Evolutionary conservation across 2,797 vertebrate species (phyloP).

Genomic region (Monodelphis domestica): DNA sequence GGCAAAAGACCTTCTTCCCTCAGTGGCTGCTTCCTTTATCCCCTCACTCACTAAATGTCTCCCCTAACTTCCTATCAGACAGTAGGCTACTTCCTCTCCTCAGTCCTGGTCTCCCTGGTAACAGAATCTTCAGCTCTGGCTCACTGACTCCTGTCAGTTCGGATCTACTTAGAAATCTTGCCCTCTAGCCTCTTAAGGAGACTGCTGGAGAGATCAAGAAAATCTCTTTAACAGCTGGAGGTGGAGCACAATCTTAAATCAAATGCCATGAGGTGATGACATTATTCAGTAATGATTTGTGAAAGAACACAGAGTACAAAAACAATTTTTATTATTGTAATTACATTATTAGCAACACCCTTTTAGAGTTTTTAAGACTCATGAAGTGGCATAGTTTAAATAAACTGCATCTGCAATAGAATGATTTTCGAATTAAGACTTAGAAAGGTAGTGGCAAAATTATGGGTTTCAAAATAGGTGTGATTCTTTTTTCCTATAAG

Average conservation of each 20-base stretch:
- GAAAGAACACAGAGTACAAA: neutral
- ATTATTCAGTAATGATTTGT: slow-evolving; percentile 37
- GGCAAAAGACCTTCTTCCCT: too few relatives aligned
- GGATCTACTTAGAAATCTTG: too few relatives aligned
- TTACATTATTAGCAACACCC: slow-evolving; percentile 20
- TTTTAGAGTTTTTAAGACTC: slow-evolving; percentile 28
- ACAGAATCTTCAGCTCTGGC: too few relatives aligned
- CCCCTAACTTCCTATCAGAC: too few relatives aligned
- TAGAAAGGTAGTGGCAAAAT: slow-evolving; percentile 60
- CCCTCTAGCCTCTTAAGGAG: too few relatives aligned
- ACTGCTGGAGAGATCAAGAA: too few relatives aligned
- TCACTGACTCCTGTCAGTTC: too few relatives aligned
- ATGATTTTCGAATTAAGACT: slow-evolving; percentile 56
- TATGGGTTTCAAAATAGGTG: slow-evolving; percentile 48
- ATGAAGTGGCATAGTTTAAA: slow-evolving; percentile 15
- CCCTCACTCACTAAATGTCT: too few relatives aligned
- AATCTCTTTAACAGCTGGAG: too few relatives aligned
- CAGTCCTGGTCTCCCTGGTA: too few relatives aligned
- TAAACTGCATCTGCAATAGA: slow-evolving; percentile 54
- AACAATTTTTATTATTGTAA: slow-evolving; percentile 34
- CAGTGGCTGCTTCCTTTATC: too few relatives aligned
- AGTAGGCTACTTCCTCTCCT: too few relatives aligned
- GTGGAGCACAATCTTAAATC: neutral
- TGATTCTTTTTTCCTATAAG: slow-evolving; percentile 62
- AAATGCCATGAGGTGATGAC: neutral